These are phyloP conservation scores for Tragelaphus oryx DNA, from an alignment of 2,797 vertebrate species.

Conservation along the genomic window DNA sequence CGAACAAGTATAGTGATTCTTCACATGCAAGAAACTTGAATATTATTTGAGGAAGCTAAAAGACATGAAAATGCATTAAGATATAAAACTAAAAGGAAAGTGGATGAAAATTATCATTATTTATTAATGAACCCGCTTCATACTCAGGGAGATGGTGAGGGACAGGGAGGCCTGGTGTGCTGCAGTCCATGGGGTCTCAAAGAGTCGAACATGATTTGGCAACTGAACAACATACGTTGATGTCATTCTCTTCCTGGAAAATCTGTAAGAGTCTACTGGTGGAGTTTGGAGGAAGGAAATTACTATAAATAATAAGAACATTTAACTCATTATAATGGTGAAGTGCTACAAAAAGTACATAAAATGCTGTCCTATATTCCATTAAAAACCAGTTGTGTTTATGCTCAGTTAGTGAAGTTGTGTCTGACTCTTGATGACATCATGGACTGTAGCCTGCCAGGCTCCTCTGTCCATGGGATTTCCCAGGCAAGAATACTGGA, in stretches of 20 bases:
- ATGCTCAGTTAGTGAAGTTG: not conserved
- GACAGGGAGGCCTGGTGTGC: not conserved
- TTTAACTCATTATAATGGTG: not conserved
- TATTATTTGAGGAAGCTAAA: not conserved
- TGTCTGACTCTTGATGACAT: not conserved
- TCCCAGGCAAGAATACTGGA: not conserved
- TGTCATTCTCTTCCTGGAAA: not conserved
- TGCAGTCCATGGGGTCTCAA: not conserved
- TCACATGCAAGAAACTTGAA: not conserved
- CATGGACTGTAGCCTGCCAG: not conserved
- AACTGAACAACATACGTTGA: not conserved
- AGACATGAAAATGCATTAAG: not conserved
- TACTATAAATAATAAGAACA: not conserved
- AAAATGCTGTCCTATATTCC: not conserved
- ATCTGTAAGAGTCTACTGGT: not conserved
- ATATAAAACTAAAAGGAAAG: not conserved
- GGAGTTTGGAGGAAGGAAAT: not conserved
- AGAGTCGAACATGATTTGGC: not conserved
- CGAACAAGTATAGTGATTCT: not conserved
- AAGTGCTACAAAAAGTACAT: not conserved
- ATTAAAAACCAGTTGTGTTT: not conserved
- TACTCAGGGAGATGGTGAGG: not conserved
- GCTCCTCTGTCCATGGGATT: not conserved
- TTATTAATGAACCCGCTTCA: not conserved
- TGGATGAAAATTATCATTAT: not conserved